Evolutionary conservation across 2,888 invertebrate species (phyloP).

Genomic region (Hyposoter didymator): DNA sequence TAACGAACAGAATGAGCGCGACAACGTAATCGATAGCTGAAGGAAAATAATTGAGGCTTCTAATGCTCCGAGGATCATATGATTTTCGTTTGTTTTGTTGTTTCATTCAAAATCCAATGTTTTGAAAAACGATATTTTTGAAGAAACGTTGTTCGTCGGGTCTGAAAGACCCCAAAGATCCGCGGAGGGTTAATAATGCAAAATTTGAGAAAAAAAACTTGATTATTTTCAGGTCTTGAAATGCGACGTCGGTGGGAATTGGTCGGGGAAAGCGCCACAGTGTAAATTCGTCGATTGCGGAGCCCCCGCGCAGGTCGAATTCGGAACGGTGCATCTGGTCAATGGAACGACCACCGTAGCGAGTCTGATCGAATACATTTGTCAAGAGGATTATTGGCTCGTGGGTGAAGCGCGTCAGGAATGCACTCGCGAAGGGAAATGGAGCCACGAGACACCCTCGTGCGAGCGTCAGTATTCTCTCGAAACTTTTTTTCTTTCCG

Average conservation of each 20-base stretch:
- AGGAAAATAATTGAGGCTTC: neutral
- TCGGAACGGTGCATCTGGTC: conserved; percentile 89
- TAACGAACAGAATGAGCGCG: neutral
- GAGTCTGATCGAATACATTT: conserved; percentile 91
- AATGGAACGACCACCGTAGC: conserved; percentile 94
- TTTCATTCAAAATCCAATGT: no score
- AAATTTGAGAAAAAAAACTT: no score
- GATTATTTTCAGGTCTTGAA: conserved; percentile 87
- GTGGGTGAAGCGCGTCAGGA: conserved; percentile 88
- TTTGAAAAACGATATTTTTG: no score
- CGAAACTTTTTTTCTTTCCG: conserved; percentile 12
- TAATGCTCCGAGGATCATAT: no score
- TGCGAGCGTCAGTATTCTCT: conserved; percentile 89
- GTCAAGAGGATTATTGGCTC: conserved; percentile 93
- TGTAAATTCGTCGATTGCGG: conserved; percentile 96
- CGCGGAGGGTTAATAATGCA: no score
- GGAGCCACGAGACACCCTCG: conserved; percentile 94
- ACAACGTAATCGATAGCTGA: neutral
- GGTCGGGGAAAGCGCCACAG: conserved; percentile 92
- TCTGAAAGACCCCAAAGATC: no score
- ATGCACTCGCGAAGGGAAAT: conserved; percentile 94
- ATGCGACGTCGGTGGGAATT: conserved; percentile 94
- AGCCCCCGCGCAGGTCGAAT: conserved; percentile 91
- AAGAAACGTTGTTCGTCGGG: no score
- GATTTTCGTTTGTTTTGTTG: no score